Conservation (phyloP, 1,140 invertebrate genomes). For the Sminthurinus signatus region DNA sequence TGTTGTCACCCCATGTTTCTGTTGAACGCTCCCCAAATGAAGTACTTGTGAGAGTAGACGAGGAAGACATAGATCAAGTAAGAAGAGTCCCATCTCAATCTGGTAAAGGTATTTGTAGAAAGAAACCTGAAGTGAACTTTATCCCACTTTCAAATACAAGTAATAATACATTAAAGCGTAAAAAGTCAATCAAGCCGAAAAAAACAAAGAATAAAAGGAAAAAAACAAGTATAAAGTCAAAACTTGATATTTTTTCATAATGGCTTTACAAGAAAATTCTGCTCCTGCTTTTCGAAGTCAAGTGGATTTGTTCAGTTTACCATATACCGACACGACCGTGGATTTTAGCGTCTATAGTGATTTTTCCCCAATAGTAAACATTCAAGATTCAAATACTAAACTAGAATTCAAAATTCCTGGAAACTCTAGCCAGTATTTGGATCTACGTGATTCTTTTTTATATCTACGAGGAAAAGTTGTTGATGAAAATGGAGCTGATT, state of each 20-base stretch:
- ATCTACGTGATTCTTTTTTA: slow-evolving; percentile 17
- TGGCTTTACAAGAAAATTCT: slow-evolving; percentile 13
- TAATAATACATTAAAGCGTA: too few species aligned
- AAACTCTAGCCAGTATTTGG: slow-evolving; percentile 18
- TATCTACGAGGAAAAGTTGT: slow-evolving; percentile 13
- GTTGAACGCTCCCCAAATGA: neutral
- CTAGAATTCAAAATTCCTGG: slow-evolving; percentile 26
- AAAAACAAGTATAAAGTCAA: neutral
- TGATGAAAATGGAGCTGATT: slow-evolving; percentile 3
- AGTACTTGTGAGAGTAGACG: neutral
- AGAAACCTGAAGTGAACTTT: neutral
- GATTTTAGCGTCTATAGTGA: slow-evolving; percentile 13
- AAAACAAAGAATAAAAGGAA: neutral
- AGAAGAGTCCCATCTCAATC: neutral
- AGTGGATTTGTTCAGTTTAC: slow-evolving; percentile 17
- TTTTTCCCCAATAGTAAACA: slow-evolving; percentile 15
- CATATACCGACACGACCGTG: slow-evolving; percentile 16
- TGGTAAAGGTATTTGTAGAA: neutral
- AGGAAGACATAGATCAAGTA: neutral
- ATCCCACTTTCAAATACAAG: neutral
- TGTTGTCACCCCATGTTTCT: neutral
- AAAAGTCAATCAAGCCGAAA: too few species aligned
- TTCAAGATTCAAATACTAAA: slow-evolving; percentile 14
- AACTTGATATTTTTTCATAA: slow-evolving; percentile 18
- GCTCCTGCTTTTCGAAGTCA: slow-evolving; percentile 10